A percentile compares a stretch with the other conserved stretches of the same genome.
Conservation (phyloP, 2,888 invertebrate species). For the Erpobdella octoculata region DNA sequence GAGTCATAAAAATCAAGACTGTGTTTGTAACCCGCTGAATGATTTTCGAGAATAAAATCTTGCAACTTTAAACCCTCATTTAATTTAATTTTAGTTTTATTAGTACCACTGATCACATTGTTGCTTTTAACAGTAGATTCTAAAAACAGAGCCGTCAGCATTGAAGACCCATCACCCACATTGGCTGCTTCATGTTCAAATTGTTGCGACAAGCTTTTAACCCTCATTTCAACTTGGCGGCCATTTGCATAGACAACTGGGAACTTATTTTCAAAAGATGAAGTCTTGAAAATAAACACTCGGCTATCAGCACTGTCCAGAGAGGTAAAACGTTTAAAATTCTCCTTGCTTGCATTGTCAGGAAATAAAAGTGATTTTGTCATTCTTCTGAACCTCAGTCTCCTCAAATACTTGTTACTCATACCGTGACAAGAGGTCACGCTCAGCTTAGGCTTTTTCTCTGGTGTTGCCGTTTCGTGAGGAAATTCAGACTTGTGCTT, state of each 20-base stretch:
- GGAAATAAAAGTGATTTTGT: not conserved
- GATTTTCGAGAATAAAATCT: not conserved
- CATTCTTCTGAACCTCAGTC: not conserved
- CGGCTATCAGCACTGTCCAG: not conserved
- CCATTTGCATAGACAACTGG: too few species aligned
- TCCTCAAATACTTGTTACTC: not conserved
- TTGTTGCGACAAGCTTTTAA: too few species aligned
- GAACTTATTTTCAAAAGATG: not conserved
- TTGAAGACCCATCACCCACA: too few species aligned
- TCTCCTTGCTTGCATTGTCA: not conserved
- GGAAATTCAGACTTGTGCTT: slow-evolving; percentile 1
- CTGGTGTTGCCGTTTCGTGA: not conserved
- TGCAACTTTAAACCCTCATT: not conserved
- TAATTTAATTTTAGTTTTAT: not conserved
- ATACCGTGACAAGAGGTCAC: not conserved
- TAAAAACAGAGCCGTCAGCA: too few species aligned
- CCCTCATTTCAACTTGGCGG: too few species aligned
- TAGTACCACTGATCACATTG: not conserved
- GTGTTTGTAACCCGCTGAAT: not conserved
- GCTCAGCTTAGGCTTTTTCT: not conserved
- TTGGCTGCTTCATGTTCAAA: too few species aligned
- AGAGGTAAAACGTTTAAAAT: not conserved
- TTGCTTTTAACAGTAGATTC: not conserved
- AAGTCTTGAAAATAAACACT: not conserved
- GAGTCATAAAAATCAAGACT: not conserved